A percentile compares a stretch with the other conserved stretches of the same genome.
These are phyloP conservation scores for Oryzias celebensis DNA, from an alignment of 2,113 vertebrate species.

Conservation along the genomic window DNA sequence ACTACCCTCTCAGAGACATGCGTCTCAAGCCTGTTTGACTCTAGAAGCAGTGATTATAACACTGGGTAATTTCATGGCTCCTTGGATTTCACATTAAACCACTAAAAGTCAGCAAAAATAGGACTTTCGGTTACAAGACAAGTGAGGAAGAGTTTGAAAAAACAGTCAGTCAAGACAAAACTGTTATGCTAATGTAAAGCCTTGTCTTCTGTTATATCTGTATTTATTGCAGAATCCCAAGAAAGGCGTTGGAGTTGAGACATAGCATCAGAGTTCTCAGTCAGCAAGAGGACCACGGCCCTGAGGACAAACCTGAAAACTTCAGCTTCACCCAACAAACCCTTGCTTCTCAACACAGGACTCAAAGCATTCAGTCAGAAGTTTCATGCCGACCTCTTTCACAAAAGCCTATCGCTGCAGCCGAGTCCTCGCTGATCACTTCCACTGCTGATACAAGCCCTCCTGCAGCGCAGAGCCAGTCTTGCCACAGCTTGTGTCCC, in stretches of 20 bases:
- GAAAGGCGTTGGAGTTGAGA: constrained; percentile 78
- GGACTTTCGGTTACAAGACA: neutral
- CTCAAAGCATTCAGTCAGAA: constrained; percentile 54
- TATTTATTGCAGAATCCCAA: constrained; percentile 78
- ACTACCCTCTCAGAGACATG: neutral
- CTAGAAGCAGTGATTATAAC: neutral
- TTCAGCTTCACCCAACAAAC: constrained; percentile 53
- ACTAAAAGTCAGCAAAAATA: neutral
- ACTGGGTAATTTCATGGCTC: neutral
- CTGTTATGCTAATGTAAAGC: neutral
- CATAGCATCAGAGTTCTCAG: constrained; percentile 74
- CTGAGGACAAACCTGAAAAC: constrained; percentile 57
- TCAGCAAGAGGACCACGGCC: constrained; percentile 71
- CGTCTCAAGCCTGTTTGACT: neutral
- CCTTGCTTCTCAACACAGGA: constrained; percentile 9
- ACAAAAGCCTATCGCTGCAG: constrained; percentile 21
- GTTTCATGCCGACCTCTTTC: constrained; percentile 30
- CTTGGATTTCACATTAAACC: neutral
- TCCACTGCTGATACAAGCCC: constrained; percentile 16
- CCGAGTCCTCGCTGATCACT: constrained; percentile 34
- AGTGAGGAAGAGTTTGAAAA: neutral
- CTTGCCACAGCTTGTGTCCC: constrained; percentile 54
- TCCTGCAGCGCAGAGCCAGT: constrained; percentile 23
- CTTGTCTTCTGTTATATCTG: constrained; percentile 19
- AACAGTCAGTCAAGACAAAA: too few species aligned